phyloP scores from a whole-genome alignment of 2,113 vertebrate genomes.

The Diphyllodes magnificus region DNA sequence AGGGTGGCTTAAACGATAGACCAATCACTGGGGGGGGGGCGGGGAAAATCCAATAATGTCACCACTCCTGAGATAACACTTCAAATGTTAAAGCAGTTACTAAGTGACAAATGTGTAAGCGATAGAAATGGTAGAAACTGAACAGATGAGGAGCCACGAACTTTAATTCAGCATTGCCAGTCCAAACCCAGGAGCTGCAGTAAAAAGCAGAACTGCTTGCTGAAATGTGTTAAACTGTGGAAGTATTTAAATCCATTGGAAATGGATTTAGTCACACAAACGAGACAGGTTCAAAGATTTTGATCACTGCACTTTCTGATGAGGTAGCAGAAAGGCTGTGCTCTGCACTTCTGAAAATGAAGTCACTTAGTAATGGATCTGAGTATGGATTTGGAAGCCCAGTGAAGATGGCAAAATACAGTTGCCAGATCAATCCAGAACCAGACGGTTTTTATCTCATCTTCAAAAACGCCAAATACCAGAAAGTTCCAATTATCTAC shows the following conservation, averaged over 20 bases:
- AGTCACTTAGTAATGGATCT: not conserved
- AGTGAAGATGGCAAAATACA: not conserved
- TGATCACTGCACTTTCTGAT: not conserved
- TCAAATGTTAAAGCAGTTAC: not conserved
- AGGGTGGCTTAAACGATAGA: not conserved
- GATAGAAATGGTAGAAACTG: not conserved
- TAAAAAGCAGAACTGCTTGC: not conserved
- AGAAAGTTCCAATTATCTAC: not conserved
- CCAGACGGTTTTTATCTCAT: fast-evolving
- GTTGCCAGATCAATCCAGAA: not conserved
- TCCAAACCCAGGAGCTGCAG: not conserved
- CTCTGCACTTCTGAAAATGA: not conserved
- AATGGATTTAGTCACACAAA: not conserved
- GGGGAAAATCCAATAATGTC: not conserved
- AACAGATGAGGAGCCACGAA: not conserved
- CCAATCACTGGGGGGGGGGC: not conserved
- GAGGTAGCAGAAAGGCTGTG: not conserved
- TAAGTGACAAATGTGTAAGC: not conserved
- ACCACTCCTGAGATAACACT: not conserved
- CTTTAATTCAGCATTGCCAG: not conserved
- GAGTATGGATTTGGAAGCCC: not conserved
- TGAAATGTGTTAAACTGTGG: not conserved
- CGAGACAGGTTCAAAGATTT: not conserved
- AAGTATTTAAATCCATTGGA: not conserved
- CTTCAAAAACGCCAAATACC: not conserved